phyloP scores from a whole-genome alignment of 2,113 vertebrate species.

The Pteronura brasiliensis region DNA sequence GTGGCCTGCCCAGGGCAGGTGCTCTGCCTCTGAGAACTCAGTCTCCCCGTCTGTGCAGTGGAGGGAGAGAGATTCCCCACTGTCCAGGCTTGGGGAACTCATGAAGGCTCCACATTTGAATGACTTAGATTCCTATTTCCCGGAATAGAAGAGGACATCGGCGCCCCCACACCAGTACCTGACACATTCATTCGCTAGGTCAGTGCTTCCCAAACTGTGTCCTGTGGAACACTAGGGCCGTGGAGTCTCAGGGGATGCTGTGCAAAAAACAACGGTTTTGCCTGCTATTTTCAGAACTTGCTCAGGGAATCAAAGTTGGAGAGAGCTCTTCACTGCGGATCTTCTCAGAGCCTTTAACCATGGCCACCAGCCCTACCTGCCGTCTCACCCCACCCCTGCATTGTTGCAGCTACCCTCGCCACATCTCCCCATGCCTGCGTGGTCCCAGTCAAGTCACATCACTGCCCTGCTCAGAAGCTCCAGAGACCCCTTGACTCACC shows the following conservation, averaged over 20 bases:
- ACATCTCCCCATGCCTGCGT: not conserved
- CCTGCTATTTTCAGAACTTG: not conserved
- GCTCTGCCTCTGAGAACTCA: not conserved
- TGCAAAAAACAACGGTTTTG: not conserved
- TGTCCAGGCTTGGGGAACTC: not conserved
- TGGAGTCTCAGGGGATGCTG: too few species aligned
- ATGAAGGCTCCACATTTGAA: too few species aligned
- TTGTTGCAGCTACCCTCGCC: not conserved
- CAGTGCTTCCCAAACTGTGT: not conserved
- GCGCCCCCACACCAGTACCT: not conserved
- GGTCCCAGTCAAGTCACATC: too few species aligned
- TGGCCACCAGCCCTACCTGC: not conserved
- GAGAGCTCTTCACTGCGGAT: not conserved
- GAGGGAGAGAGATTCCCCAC: not conserved
- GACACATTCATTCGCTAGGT: not conserved
- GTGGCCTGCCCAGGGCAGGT: too few species aligned
- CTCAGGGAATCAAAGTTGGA: not conserved
- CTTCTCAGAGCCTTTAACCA: not conserved
- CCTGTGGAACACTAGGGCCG: not conserved
- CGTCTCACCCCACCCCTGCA: not conserved
- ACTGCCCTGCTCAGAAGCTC: not conserved
- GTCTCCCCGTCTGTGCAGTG: not conserved
- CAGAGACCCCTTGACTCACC: not conserved
- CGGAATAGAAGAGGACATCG: fast-evolving
- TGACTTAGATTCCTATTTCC: too few species aligned